These are phyloP conservation scores for Mnemiopsis leidyi DNA, from an alignment of 37 sponge, comb jelly and placozoan species.

Conservation along the genomic window DNA sequence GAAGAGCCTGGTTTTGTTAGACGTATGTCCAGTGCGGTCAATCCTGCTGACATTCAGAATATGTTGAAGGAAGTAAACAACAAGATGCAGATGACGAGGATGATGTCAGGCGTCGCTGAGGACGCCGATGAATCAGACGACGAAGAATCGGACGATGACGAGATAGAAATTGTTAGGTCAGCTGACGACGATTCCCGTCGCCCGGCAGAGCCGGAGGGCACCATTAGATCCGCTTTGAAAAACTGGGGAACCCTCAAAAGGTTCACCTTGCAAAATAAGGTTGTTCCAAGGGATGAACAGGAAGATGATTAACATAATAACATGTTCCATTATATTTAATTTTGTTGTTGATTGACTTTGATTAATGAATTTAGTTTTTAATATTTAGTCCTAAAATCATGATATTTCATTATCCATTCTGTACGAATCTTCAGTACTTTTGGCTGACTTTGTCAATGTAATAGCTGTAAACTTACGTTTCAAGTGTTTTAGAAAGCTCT, in stretches of 20 bases:
- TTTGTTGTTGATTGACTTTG: too few species aligned
- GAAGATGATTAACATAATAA: too few species aligned
- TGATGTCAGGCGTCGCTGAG: not conserved
- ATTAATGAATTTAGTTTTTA: too few species aligned
- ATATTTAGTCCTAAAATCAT: too few species aligned
- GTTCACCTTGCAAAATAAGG: not conserved
- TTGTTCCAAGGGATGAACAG: too few species aligned
- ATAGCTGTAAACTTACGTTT: too few species aligned
- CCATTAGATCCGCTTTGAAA: not conserved
- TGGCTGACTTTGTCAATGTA: too few species aligned
- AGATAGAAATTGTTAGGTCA: not conserved
- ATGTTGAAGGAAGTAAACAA: not conserved
- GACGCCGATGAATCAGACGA: not conserved
- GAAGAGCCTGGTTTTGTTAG: not conserved
- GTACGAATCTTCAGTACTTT: too few species aligned
- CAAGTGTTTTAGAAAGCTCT: too few species aligned
- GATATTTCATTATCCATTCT: too few species aligned
- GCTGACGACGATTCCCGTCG: not conserved
- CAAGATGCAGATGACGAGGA: not conserved
- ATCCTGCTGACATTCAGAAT: not conserved
- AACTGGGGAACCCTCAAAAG: not conserved
- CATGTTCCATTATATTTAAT: too few species aligned
- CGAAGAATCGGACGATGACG: not conserved
- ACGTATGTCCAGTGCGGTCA: slow-evolving; percentile 42
- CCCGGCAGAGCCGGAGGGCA: not conserved